A percentile compares a stretch with the other conserved stretches of the same genome.
phyloP scores from a whole-genome alignment of 2,888 invertebrate species.

The Cantharis lateralis region DNA sequence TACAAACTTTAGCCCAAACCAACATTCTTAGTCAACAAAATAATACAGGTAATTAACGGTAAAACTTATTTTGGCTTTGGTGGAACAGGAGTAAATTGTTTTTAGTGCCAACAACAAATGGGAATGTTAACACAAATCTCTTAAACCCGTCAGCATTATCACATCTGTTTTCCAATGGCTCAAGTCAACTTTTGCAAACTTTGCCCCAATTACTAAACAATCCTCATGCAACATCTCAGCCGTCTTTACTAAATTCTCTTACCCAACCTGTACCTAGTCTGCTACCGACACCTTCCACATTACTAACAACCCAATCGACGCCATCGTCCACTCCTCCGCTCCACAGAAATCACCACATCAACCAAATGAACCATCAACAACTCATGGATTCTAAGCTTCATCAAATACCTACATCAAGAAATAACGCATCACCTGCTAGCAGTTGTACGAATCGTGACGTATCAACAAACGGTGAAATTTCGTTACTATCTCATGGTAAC shows the following conservation, averaged over 20 bases:
- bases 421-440: constrained; percentile 54
- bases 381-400: constrained; percentile 49
- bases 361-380: constrained; percentile 45
- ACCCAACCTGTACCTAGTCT: constrained; percentile 45
- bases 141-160: constrained; percentile 70
- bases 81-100: background rate
- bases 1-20: constrained; percentile 76
- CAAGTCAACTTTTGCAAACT: constrained; percentile 74
- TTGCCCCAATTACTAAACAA: constrained; percentile 66
- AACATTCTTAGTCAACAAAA: constrained; percentile 59
- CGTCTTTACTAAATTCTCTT: constrained; percentile 29
- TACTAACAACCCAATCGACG: constrained; percentile 36
- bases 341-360: constrained; percentile 49
- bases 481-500: constrained; percentile 75
- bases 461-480: constrained; percentile 80
- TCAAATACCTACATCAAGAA: constrained; percentile 39
- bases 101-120: constrained; percentile 64
- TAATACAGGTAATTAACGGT: constrained; percentile 53
- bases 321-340: constrained; percentile 21
- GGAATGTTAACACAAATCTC: constrained; percentile 69
- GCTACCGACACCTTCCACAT: constrained; percentile 40
- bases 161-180: constrained; percentile 73
- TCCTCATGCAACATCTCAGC: constrained; percentile 39
- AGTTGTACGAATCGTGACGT: constrained; percentile 72
- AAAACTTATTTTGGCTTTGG: background rate